Evolutionary conservation across 2,888 invertebrate species (phyloP), one percentile per base, ranked within the genome.

Genomic region (Brachyptera risi): DNA sequence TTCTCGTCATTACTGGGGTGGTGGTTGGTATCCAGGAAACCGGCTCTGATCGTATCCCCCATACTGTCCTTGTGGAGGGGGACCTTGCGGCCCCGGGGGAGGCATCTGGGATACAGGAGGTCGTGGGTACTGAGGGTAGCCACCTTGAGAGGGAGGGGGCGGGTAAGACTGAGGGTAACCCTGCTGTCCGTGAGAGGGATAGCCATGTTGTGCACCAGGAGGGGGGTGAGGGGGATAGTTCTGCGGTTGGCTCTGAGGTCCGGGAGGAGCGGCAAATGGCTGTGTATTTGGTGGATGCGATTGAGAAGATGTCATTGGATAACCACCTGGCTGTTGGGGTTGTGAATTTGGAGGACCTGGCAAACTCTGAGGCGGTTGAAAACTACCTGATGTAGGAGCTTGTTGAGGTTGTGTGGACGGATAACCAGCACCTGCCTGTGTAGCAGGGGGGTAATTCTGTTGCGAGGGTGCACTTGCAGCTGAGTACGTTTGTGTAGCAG

Each of bases 41-140:
- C 67, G 26, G 23, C 64, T 63, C 59, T 67, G 67, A 42, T 88
- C 85, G 72, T 90, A 90, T 38, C 88, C 86, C 5, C 82, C 84
- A 72, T 91, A 91, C 63, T 84, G 83, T 61, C 86, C 85, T 66
- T 88, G 86, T 4, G 88, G 83, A 5, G 83, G 87, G 21, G 85
- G 86, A 3, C 85, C 86, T 65, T 87, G 87, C 2, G 86, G 87
- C 3, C 84, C 83, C 0, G 84, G 83, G 3, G 71, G 80, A 38
- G 80, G 80, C 71, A 80, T 80, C 69, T 80, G 80, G 56, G 79
- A 79, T 27, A 80, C 79, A 1, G 84, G 83, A 7, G 85, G 85
- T 64, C 85, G 75, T 19, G 83, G 82, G 59, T 76, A 76, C 59
- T 85, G 84, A 62, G 84, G 83, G 72, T 86, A 85, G 19, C 71